These are phyloP conservation scores for Catharus fuscescens DNA, from an alignment of 2,113 vertebrate species.

Conservation along the genomic window DNA sequence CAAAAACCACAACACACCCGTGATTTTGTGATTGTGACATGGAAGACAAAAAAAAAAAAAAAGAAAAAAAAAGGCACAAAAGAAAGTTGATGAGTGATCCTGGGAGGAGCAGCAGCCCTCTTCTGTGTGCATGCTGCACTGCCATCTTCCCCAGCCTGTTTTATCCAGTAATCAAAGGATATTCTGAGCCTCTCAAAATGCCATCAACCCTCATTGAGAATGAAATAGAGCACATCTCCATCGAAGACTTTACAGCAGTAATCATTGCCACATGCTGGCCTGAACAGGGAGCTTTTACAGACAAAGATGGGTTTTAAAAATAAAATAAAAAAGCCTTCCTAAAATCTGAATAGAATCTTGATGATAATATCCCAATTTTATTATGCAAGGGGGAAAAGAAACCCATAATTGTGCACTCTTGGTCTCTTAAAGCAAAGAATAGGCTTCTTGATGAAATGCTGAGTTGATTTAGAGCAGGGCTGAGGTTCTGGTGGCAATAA, in stretches of 20 bases:
- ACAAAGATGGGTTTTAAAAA: conserved; percentile 68
- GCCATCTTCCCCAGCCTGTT: conserved; percentile 55
- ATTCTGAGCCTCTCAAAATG: conserved; percentile 81
- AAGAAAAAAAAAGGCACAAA: conserved; percentile 53
- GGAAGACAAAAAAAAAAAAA: neutral
- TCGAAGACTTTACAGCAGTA: conserved; percentile 69
- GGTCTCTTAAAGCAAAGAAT: conserved; percentile 70
- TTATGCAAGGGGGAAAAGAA: conserved; percentile 69
- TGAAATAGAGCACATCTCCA: conserved; percentile 76
- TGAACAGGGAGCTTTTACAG: conserved; percentile 68
- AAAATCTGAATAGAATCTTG: conserved; percentile 81
- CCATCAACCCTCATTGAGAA: conserved; percentile 80
- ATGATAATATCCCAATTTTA: conserved; percentile 79
- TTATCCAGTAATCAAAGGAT: conserved; percentile 79
- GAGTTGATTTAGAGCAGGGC: conserved; percentile 53
- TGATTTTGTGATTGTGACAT: conserved; percentile 15
- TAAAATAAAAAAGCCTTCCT: conserved; percentile 66
- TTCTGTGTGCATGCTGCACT: neutral
- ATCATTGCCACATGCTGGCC: conserved; percentile 69
- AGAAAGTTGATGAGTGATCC: conserved; percentile 70
- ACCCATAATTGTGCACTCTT: conserved; percentile 64
- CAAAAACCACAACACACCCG: conserved; percentile 5
- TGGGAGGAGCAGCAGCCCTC: conserved; percentile 24
- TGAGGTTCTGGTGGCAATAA: conserved; percentile 59
- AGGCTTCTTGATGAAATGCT: conserved; percentile 74